Evolutionary conservation across 2,113 vertebrate genomes (phyloP).

Genomic region (Condylura cristata): DNA sequence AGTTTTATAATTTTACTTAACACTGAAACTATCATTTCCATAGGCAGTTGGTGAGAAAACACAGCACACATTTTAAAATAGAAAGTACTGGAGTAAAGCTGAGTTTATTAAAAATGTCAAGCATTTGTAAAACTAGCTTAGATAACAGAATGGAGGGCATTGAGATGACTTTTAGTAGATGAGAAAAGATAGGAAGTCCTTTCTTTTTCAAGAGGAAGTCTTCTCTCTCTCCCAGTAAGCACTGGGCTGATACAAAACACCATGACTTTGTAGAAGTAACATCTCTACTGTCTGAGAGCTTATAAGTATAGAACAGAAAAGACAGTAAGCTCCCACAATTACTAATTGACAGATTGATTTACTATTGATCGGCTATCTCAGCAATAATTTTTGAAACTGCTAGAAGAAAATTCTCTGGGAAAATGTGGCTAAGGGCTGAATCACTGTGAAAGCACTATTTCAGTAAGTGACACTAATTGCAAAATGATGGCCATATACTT

Average conservation of each 20-base stretch:
- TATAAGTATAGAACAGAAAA: not conserved
- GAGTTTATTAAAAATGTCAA: not conserved
- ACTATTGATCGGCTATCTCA: slow-evolving; percentile 53
- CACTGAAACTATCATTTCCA: not conserved
- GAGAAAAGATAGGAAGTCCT: not conserved
- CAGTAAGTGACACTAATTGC: slow-evolving; percentile 75
- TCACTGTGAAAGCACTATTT: slow-evolving; percentile 44
- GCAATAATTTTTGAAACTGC: slow-evolving; percentile 65
- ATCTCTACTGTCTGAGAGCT: not conserved
- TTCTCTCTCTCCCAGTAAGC: not conserved
- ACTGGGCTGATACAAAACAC: not conserved
- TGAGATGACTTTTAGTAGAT: not conserved
- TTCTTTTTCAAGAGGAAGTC: not conserved
- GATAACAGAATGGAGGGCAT: not conserved
- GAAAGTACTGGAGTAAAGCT: not conserved
- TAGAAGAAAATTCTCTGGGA: slow-evolving; percentile 45
- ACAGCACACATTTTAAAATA: not conserved
- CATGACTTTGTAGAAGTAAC: not conserved
- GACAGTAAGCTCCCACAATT: not conserved
- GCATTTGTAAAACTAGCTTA: not conserved
- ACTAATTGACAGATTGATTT: slow-evolving; percentile 74
- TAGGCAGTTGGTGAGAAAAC: not conserved
- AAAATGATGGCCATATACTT: slow-evolving; percentile 71
- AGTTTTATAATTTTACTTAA: not conserved
- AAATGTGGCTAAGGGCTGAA: slow-evolving; percentile 18